phyloP scores from a whole-genome alignment of 2,888 invertebrate species.

The Allacma fusca region DNA sequence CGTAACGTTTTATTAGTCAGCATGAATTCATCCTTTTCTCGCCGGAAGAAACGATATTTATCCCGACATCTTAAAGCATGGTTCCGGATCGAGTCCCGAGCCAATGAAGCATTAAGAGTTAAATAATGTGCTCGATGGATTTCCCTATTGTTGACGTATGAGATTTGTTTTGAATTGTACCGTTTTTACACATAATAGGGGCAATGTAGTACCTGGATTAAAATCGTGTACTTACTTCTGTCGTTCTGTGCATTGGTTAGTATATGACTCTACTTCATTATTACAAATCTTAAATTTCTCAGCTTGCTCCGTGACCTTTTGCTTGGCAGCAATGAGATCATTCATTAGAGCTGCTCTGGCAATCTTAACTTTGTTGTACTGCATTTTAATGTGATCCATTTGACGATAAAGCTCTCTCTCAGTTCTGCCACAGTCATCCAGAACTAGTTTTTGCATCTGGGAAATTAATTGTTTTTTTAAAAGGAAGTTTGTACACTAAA shows the following conservation, averaged over 20 bases:
- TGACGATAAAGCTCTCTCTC: conserved; percentile 51
- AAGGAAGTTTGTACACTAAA: too few relatives aligned
- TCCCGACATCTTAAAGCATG: conserved; percentile 54
- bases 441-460: conserved; percentile 51
- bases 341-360: conserved; percentile 53
- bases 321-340: conserved; percentile 49
- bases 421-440: conserved; percentile 53
- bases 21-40: conserved; percentile 52
- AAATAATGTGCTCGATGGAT: conserved; percentile 50
- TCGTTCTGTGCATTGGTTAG: conserved; percentile 43
- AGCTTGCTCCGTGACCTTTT: conserved; percentile 45
- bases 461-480: too few relatives aligned
- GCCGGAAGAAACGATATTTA: conserved; percentile 49
- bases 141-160: too few relatives aligned
- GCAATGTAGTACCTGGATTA: too few relatives aligned
- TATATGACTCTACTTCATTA: conserved; percentile 48
- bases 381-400: conserved; percentile 47
- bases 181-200: too few relatives aligned
- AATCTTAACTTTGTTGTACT: conserved; percentile 51
- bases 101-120: conserved; percentile 54
- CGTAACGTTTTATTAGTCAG: conserved; percentile 51
- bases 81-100: conserved; percentile 53
- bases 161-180: too few relatives aligned
- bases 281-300: conserved; percentile 46
- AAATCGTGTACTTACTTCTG: conserved; percentile 4